Conservation (phyloP, 2,888 invertebrate genomes). For the Drosophila differens region DNA sequence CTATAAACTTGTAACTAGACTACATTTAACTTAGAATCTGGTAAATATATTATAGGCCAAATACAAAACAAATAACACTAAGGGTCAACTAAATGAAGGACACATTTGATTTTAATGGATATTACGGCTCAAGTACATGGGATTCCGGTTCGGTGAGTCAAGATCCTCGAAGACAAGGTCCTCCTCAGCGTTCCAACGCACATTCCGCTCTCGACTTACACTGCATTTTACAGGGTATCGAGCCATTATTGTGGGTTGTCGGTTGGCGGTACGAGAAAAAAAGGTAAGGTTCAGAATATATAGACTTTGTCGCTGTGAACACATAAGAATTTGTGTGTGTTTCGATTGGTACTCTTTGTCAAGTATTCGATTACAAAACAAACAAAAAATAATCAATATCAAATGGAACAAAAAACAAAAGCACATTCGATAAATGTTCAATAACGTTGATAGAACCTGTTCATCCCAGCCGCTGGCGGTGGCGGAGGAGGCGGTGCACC, state of each 20-base stretch:
- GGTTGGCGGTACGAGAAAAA: conserved; percentile 60
- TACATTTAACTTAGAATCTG: conserved; percentile 45
- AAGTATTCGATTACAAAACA: conserved; percentile 54
- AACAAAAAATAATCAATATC: conserved; percentile 42
- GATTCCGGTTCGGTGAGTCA: conserved; percentile 73
- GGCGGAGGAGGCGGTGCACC: conserved; percentile 84
- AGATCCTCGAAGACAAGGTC: conserved; percentile 84
- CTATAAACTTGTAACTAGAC: conserved; percentile 39
- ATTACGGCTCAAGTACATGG: conserved; percentile 66
- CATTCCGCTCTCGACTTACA: conserved; percentile 80
- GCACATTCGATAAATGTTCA: conserved; percentile 60
- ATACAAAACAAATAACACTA: conserved; percentile 52
- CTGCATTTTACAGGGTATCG: conserved; percentile 44
- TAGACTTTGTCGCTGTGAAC: conserved; percentile 79
- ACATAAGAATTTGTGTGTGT: conserved; percentile 73
- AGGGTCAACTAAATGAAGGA: conserved; percentile 5
- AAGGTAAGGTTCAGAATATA: conserved; percentile 71
- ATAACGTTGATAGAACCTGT: conserved; percentile 84
- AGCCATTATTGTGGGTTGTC: conserved; percentile 23
- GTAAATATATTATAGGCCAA: conserved; percentile 25
- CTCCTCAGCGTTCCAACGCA: conserved; percentile 82
- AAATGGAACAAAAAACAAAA: conserved; percentile 60
- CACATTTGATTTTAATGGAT: conserved; percentile 32
- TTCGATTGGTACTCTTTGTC: conserved; percentile 64
- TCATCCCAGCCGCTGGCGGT: conserved; percentile 80